phyloP scores from a whole-genome alignment of 2,113 vertebrate species.

The Neofelis nebulosa region DNA sequence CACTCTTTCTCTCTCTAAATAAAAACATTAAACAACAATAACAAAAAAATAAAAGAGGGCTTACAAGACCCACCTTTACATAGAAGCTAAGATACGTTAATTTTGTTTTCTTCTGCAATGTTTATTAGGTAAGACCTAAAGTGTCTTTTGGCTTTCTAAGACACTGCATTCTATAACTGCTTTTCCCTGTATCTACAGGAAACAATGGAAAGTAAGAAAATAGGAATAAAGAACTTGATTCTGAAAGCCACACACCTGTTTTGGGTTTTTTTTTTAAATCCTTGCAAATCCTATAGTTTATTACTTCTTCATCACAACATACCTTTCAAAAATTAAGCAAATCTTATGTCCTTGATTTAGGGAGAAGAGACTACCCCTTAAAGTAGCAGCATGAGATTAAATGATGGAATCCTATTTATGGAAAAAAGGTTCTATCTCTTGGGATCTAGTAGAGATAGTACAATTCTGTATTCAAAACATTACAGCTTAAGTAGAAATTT shows the following conservation, averaged over 20 bases:
- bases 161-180: not conserved
- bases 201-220: not conserved
- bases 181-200: not conserved
- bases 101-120: not conserved
- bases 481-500: not conserved
- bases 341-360: not conserved
- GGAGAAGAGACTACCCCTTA: not conserved
- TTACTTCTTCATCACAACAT: constrained; percentile 16
- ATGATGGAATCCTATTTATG: not conserved
- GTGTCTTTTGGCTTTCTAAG: not conserved
- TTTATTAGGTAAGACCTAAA: not conserved
- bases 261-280: not conserved
- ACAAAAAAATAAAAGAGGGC: not conserved
- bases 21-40: too few species aligned
- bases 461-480: not conserved
- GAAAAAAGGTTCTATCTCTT: not conserved
- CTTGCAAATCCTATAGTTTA: not conserved
- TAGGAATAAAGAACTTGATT: not conserved
- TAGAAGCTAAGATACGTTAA: not conserved
- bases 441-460: not conserved
- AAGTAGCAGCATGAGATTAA: not conserved
- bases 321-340: not conserved
- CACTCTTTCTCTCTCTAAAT: too few species aligned
- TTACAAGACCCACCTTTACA: not conserved
- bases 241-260: not conserved